Conservation (phyloP, 2,888 invertebrate genomes). For the Nymphalis c-album region DNA sequence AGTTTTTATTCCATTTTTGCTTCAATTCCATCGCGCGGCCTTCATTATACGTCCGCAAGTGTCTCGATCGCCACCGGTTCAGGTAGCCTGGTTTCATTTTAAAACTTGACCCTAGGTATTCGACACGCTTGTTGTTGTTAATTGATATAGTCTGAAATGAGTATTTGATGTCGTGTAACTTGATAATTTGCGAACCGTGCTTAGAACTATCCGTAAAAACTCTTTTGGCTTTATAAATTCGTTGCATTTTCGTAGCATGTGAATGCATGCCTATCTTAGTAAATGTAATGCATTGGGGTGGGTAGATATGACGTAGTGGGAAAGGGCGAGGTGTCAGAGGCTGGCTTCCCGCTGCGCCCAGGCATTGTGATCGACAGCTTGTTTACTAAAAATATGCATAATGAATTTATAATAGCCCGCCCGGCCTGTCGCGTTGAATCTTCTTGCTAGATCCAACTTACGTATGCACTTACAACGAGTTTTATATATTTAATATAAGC, state of each 20-base stretch:
- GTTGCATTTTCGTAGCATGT: slow-evolving; percentile 43
- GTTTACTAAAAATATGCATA: slow-evolving; percentile 82
- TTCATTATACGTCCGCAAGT: slow-evolving; percentile 75
- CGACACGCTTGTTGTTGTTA: slow-evolving; percentile 70
- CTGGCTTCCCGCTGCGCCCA: slow-evolving; percentile 70
- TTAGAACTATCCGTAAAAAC: background rate
- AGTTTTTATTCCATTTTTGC: slow-evolving; percentile 73
- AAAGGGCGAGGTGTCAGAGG: slow-evolving; percentile 68
- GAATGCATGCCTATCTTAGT: slow-evolving; percentile 42
- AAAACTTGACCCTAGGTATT: slow-evolving; percentile 77
- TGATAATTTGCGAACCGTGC: slow-evolving; percentile 65
- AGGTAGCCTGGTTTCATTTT: slow-evolving; percentile 73
- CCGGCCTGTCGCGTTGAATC: slow-evolving; percentile 57
- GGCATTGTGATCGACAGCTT: slow-evolving; percentile 81
- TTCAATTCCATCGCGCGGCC: slow-evolving; percentile 69
- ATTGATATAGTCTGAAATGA: slow-evolving; percentile 68
- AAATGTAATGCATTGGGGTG: slow-evolving; percentile 57
- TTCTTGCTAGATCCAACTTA: slow-evolving; percentile 46
- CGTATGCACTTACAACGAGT: slow-evolving; percentile 36
- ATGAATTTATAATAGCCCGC: slow-evolving; percentile 79
- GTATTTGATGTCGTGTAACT: slow-evolving; percentile 74
- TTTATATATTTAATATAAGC: no score
- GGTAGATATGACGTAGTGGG: slow-evolving; percentile 55
- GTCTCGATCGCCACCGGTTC: slow-evolving; percentile 68
- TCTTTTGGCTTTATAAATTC: slow-evolving; percentile 44